phyloP scores from a whole-genome alignment of 2,113 vertebrate species.

The Colaptes auratus region DNA sequence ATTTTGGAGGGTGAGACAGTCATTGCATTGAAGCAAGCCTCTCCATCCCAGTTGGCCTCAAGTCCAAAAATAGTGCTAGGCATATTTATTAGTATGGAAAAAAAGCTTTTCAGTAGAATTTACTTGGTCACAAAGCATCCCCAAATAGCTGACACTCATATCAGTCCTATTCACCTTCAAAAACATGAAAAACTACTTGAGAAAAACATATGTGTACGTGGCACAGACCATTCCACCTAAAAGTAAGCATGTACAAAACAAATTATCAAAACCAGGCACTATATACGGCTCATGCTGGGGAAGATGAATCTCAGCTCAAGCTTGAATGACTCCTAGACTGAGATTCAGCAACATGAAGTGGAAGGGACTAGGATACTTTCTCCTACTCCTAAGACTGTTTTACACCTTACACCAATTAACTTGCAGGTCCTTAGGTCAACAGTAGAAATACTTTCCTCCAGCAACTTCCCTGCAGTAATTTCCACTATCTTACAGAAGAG shows the following conservation, averaged over 20 bases:
- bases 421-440: neutral
- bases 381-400: neutral
- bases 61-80: neutral
- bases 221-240: neutral
- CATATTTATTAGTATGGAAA: neutral
- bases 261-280: neutral
- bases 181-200: neutral
- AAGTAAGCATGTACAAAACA: neutral
- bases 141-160: neutral
- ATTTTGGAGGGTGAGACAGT: neutral
- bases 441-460: neutral
- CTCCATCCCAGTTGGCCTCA: neutral
- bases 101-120: neutral
- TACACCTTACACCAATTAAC: neutral
- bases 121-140: neutral
- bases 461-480: neutral
- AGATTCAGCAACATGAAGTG: neutral
- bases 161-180: neutral
- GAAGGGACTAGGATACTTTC: neutral
- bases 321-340: neutral
- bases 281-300: neutral
- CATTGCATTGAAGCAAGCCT: neutral
- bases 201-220: neutral
- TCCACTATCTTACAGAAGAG: neutral
- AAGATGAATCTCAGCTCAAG: neutral